phyloP scores from a whole-genome alignment of 2,113 vertebrate genomes.

The Ammodytes marinus region DNA sequence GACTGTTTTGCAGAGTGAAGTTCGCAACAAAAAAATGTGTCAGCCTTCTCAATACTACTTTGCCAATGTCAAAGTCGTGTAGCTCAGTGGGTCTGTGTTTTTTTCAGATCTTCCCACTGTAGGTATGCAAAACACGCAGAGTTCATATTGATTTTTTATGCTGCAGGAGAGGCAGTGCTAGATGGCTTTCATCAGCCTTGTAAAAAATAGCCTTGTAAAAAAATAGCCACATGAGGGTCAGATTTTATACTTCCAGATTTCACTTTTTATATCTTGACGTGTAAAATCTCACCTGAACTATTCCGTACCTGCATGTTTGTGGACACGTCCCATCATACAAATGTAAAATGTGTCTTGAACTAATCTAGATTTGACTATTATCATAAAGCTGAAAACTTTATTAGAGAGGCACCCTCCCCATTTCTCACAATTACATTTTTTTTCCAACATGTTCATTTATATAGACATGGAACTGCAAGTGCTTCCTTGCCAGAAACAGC shows the following conservation, averaged over 20 bases:
- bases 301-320: not conserved
- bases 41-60: conserved; percentile 13
- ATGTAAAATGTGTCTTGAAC: not conserved
- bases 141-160: not conserved
- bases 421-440: too few species aligned
- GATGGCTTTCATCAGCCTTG: not conserved
- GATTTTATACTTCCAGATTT: not conserved
- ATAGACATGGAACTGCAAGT: too few species aligned
- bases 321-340: not conserved
- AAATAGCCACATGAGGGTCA: not conserved
- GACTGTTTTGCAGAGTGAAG: conserved; percentile 21
- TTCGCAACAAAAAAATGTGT: conserved; percentile 40
- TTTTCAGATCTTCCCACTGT: not conserved
- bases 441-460: too few species aligned
- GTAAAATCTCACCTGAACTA: not conserved
- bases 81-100: not conserved
- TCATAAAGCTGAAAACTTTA: too few species aligned
- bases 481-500: too few species aligned
- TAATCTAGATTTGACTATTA: not conserved
- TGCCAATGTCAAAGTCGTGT: conserved; percentile 12
- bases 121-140: conserved; percentile 25
- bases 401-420: too few species aligned
- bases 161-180: not conserved
- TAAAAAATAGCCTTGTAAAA: not conserved
- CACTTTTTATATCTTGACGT: not conserved